Evolutionary conservation across 2,113 vertebrate species (phyloP).

Genomic region (Bambusicola thoracicus): DNA sequence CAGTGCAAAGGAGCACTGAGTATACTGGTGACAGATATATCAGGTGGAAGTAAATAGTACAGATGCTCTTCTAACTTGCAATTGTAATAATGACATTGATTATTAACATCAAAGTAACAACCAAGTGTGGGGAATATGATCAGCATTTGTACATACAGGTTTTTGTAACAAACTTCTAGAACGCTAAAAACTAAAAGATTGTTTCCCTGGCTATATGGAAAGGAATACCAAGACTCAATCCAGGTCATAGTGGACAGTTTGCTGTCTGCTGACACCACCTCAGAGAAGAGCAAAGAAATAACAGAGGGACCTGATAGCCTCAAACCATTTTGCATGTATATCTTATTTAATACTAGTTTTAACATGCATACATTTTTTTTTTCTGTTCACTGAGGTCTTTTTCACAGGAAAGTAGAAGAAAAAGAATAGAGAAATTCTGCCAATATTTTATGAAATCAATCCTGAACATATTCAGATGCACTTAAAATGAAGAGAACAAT

Average conservation of each 20-base stretch:
- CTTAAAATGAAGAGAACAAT: neutral
- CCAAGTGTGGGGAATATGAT: neutral
- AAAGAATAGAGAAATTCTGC: neutral
- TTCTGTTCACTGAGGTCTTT: neutral
- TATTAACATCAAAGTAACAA: neutral
- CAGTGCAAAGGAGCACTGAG: neutral
- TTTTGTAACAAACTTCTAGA: neutral
- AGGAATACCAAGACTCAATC: neutral
- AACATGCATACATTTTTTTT: neutral
- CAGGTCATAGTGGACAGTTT: neutral
- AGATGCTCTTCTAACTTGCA: neutral
- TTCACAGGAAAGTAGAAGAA: neutral
- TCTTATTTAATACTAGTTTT: neutral
- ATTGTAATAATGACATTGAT: neutral
- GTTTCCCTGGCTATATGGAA: neutral
- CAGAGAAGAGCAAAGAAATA: neutral
- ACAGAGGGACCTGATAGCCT: neutral
- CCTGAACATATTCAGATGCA: neutral
- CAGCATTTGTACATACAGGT: neutral
- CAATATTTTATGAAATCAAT: neutral
- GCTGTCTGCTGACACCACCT: neutral
- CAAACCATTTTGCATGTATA: neutral
- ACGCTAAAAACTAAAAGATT: neutral
- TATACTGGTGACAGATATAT: accelerated
- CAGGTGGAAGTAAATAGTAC: neutral